phyloP scores from a whole-genome alignment of 1,140 invertebrate species.

The Trachymyrmex septentrionalis region DNA sequence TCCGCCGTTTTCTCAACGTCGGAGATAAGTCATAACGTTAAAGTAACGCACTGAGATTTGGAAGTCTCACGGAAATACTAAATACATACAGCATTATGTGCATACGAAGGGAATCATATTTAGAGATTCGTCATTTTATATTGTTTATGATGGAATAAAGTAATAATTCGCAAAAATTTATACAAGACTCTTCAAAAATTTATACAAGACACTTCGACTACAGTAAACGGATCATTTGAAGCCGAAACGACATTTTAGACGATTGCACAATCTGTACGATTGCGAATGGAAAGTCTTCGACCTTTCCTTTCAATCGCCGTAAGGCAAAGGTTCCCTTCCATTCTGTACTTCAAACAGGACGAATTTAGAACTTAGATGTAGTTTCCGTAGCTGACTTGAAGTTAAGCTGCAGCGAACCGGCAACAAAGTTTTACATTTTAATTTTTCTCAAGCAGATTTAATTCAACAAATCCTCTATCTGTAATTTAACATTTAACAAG shows the following conservation, averaged over 20 bases:
- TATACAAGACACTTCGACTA: not conserved
- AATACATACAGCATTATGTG: not conserved
- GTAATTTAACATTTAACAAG: not conserved
- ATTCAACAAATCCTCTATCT: not conserved
- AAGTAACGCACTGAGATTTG: constrained; percentile 32
- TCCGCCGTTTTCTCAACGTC: constrained; percentile 9
- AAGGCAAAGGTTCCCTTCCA: no score
- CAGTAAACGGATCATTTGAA: no score
- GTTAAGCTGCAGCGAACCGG: not conserved
- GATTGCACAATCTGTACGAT: no score
- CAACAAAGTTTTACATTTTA: not conserved
- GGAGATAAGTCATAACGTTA: constrained; percentile 34
- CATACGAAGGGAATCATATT: constrained; percentile 1
- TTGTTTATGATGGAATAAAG: not conserved
- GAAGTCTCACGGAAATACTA: not conserved
- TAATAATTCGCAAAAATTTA: not conserved
- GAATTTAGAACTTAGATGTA: no score
- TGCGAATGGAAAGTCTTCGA: no score
- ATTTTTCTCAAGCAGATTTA: not conserved
- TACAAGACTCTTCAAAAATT: not conserved
- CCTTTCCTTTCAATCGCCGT: no score
- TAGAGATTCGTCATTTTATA: constrained; percentile 10
- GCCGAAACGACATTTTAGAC: no score
- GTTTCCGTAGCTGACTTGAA: no score
- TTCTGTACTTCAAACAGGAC: no score